Conservation (phyloP, 2,797 vertebrate genomes). For the Naso thynnoides region DNA sequence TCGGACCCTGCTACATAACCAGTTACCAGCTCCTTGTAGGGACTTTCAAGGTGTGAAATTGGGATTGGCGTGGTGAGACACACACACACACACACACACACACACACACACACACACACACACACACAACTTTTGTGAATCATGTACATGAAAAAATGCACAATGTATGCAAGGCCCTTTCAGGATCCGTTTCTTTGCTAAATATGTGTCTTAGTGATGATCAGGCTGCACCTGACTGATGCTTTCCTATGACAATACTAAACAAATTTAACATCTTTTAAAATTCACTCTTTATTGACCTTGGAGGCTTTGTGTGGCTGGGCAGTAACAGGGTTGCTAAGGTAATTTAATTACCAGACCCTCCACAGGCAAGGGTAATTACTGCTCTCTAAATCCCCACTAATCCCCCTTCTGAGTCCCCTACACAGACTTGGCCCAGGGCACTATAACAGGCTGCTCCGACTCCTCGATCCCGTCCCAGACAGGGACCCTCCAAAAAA, state of each 20-base stretch:
- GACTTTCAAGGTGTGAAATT: too few relatives aligned
- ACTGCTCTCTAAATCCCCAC: constrained; percentile 80
- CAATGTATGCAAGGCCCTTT: not conserved
- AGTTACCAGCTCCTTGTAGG: too few relatives aligned
- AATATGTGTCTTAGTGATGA: not conserved
- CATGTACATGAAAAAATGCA: not conserved
- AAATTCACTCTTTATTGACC: constrained; percentile 52
- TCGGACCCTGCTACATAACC: too few relatives aligned
- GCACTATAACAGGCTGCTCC: constrained; percentile 41
- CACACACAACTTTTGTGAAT: too few relatives aligned
- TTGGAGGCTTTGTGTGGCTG: constrained; percentile 53
- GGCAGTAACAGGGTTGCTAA: constrained; percentile 69
- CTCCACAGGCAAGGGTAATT: constrained; percentile 79
- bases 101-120: too few relatives aligned
- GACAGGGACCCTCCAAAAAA: constrained; percentile 27
- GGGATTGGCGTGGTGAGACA: too few relatives aligned
- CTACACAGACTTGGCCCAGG: constrained; percentile 56
- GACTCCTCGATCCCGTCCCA: constrained; percentile 52
- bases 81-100: too few relatives aligned
- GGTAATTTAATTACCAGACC: constrained; percentile 85
- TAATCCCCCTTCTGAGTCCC: constrained; percentile 81
- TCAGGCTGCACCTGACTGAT: rapidly evolving
- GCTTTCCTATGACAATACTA: not conserved
- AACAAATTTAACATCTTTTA: constrained; percentile 28
- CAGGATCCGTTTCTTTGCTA: not conserved